phyloP scores from a whole-genome alignment of 2,888 invertebrate genomes.

The Ferrisia virgata region DNA sequence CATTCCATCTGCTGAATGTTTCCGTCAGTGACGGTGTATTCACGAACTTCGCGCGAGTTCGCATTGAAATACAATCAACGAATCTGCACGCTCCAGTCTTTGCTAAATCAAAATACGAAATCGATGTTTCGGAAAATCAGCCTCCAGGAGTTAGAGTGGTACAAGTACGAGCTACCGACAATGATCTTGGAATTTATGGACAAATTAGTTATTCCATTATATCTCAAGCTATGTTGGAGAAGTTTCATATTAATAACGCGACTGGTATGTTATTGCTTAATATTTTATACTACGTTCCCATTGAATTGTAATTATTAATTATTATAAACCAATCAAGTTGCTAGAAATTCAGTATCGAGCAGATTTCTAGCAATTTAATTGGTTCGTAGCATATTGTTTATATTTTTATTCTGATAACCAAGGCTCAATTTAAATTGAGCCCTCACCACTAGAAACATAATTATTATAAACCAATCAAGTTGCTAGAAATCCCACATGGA shows the following conservation, averaged over 20 bases:
- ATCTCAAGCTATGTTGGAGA: constrained; percentile 68
- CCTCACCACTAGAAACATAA: no score
- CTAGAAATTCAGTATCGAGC: no score
- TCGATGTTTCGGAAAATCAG: constrained; percentile 76
- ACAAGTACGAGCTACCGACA: constrained; percentile 75
- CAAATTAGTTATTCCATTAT: constrained; percentile 73
- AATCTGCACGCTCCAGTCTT: constrained; percentile 79
- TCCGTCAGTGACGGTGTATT: constrained; percentile 95
- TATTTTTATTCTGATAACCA: no score
- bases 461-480: no score
- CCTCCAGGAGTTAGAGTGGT: constrained; percentile 71
- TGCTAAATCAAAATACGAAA: constrained; percentile 72
- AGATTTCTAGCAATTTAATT: no score
- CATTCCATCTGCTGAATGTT: constrained; percentile 74
- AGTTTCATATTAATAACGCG: constrained; percentile 68
- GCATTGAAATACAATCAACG: constrained; percentile 72
- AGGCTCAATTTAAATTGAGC: no score
- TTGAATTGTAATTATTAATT: no score
- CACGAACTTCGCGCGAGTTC: constrained; percentile 79
- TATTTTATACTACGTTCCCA: not conserved
- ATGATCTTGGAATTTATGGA: constrained; percentile 54
- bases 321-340: no score
- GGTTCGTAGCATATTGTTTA: no score
- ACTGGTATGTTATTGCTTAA: constrained; percentile 57
- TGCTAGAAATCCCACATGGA: no score